A percentile compares a stretch with the other conserved stretches of the same genome.
These are phyloP conservation scores for Sorex fumeus DNA, from an alignment of 2,113 vertebrate genomes.

Conservation along the genomic window DNA sequence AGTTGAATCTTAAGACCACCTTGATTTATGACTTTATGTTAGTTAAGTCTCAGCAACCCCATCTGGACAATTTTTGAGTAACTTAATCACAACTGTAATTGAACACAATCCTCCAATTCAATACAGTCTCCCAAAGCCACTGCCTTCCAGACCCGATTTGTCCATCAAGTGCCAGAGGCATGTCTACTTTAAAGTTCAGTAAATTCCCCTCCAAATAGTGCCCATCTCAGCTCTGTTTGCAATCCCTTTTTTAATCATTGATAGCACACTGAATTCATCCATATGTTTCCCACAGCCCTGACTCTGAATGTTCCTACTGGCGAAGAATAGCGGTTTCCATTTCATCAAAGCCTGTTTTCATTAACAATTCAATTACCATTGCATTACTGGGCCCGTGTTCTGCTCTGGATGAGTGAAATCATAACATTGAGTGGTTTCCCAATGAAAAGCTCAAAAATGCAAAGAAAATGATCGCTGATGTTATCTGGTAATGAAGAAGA, in stretches of 20 bases:
- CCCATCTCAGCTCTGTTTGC: background rate
- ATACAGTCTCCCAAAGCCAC: background rate
- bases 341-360: slow-evolving; percentile 70
- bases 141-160: background rate
- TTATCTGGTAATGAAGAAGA: slow-evolving; percentile 38
- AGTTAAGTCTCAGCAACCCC: background rate
- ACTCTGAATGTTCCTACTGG: slow-evolving; percentile 56
- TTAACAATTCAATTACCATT: slow-evolving; percentile 77
- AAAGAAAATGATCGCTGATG: slow-evolving; percentile 57
- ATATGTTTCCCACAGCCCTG: background rate
- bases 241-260: slow-evolving; percentile 19
- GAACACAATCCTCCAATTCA: background rate
- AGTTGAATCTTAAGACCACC: slow-evolving; percentile 9
- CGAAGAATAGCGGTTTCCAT: slow-evolving; percentile 68
- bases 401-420: slow-evolving; percentile 69
- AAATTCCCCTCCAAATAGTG: background rate
- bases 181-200: slow-evolving; percentile 24
- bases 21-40: background rate
- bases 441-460: slow-evolving; percentile 52
- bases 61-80: background rate
- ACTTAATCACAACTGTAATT: background rate
- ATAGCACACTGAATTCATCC: slow-evolving; percentile 20
- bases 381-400: slow-evolving; percentile 60
- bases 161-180: background rate
- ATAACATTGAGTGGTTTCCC: slow-evolving; percentile 69